phyloP scores from a whole-genome alignment of 2,113 vertebrate genomes.

The Neoarius graeffei region DNA sequence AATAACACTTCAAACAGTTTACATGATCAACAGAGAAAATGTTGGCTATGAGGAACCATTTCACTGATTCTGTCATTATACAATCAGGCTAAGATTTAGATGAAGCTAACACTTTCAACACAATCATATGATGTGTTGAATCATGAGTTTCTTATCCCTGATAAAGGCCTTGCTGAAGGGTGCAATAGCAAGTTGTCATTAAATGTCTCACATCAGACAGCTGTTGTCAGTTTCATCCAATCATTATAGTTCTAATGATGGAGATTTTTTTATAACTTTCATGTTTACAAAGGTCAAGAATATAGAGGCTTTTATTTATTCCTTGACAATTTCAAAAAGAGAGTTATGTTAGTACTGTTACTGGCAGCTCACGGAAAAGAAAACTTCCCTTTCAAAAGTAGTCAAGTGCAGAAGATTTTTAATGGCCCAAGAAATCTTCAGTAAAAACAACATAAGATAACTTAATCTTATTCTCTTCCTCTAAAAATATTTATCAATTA shows the following conservation, averaged over 20 bases:
- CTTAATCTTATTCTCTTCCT: neutral
- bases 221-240: neutral
- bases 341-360: neutral
- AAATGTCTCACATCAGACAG: neutral
- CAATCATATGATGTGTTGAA: neutral
- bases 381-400: constrained; percentile 5
- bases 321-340: neutral
- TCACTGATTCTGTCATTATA: too few relatives aligned
- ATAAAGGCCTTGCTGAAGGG: neutral
- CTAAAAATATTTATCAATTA: neutral
- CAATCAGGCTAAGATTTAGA: too few relatives aligned
- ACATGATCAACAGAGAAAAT: too few relatives aligned
- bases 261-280: neutral
- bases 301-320: neutral
- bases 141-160: neutral
- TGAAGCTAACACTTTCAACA: neutral
- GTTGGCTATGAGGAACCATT: too few relatives aligned
- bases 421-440: neutral
- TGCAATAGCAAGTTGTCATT: neutral
- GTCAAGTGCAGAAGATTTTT: neutral
- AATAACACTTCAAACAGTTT: too few relatives aligned
- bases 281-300: neutral
- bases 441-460: neutral
- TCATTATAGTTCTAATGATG: neutral
- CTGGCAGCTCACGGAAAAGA: neutral